phyloP scores from a whole-genome alignment of 2,797 vertebrate species.

The Sebastes melanostomus region DNA sequence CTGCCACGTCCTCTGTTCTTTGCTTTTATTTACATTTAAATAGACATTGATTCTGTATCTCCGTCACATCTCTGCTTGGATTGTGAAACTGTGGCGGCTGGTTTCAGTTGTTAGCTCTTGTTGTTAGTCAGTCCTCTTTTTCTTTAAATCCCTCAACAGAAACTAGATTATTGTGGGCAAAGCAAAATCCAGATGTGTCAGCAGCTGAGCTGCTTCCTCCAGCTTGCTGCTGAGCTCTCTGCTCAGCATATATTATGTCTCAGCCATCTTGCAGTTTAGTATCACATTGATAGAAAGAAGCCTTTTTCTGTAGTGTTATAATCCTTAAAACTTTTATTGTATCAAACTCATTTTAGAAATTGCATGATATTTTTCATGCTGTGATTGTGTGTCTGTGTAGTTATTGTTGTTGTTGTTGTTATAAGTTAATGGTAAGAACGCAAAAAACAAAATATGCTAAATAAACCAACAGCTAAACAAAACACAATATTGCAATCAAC shows the following conservation, averaged over 20 bases:
- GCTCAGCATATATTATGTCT: constrained; percentile 2
- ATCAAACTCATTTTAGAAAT: neutral
- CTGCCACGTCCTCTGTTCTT: neutral
- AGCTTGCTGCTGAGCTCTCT: neutral
- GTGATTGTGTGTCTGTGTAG: neutral
- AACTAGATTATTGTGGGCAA: neutral
- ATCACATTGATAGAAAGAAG: neutral
- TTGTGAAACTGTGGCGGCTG: neutral
- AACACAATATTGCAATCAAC: neutral
- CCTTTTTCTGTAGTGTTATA: neutral
- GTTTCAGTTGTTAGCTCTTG: neutral
- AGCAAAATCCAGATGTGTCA: constrained; percentile 21
- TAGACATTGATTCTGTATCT: neutral
- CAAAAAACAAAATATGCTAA: neutral
- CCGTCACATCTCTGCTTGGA: neutral
- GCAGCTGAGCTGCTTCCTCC: neutral
- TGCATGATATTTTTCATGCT: neutral
- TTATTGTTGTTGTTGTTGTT: neutral
- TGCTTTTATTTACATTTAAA: neutral
- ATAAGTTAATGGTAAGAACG: neutral
- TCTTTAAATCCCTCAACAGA: neutral
- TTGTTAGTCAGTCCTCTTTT: neutral
- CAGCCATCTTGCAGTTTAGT: neutral
- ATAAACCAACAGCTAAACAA: neutral
- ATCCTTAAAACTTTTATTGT: neutral